These are phyloP conservation scores for Masnerella sp. DNA, from an alignment of 2,888 invertebrate genomes.

Conservation along the genomic window DNA sequence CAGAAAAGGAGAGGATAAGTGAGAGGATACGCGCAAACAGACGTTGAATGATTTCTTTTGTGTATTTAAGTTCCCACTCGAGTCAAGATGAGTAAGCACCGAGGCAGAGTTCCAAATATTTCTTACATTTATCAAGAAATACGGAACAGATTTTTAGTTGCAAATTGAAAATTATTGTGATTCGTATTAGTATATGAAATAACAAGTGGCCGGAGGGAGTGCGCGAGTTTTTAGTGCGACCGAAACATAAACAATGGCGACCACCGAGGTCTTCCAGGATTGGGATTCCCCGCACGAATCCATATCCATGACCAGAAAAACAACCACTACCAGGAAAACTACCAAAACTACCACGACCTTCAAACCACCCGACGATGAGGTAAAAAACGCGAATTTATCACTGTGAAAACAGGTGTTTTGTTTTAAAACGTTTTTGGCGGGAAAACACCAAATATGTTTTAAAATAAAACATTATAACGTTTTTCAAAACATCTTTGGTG, in stretches of 20 bases:
- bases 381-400: conserved; percentile 56
- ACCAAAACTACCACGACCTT: conserved; percentile 68
- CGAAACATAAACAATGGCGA: conserved; percentile 68
- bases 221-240: conserved; percentile 58
- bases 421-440: background rate
- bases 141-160: conserved; percentile 45
- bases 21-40: conserved; percentile 27
- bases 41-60: conserved; percentile 58
- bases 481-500: too few relatives aligned
- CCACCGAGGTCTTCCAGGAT: conserved; percentile 76
- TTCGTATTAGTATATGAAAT: conserved; percentile 28
- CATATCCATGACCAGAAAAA: conserved; percentile 65
- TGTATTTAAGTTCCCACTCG: conserved; percentile 44
- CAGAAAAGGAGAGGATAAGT: conserved; percentile 33
- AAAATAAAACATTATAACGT: too few relatives aligned
- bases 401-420: background rate
- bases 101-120: conserved; percentile 56
- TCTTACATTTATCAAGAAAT: conserved; percentile 53
- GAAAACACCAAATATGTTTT: too few relatives aligned
- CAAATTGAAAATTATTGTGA: conserved; percentile 48
- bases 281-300: conserved; percentile 75
- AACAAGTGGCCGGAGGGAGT: conserved; percentile 40
- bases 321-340: conserved; percentile 65
- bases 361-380: conserved; percentile 63
- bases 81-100: conserved; percentile 58